These are phyloP conservation scores for Cuculus canorus DNA, from an alignment of 2,797 vertebrate genomes.

Conservation along the genomic window DNA sequence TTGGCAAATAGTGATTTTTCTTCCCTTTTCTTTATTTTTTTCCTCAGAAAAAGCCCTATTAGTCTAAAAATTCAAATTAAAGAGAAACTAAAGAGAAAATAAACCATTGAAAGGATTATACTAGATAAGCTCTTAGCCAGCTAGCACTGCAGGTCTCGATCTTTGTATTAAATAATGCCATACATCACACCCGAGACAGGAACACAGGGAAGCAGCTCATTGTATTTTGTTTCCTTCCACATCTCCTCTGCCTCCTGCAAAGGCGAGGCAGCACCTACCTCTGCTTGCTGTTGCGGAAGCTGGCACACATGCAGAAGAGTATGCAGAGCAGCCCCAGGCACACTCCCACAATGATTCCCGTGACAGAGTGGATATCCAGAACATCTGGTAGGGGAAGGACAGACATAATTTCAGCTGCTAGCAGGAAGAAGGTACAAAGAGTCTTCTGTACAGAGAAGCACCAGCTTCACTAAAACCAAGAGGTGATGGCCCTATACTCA, in stretches of 20 bases:
- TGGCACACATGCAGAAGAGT: conserved; percentile 95
- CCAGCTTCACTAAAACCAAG: neutral
- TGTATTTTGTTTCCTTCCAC: neutral
- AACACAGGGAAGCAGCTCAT: neutral
- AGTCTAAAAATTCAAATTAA: neutral
- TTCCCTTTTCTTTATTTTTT: neutral
- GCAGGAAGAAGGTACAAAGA: neutral
- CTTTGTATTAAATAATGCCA: neutral
- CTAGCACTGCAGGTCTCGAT: neutral
- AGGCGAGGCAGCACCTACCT: conserved; percentile 76
- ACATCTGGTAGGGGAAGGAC: conserved; percentile 76
- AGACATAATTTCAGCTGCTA: neutral
- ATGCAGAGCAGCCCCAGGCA: conserved; percentile 94
- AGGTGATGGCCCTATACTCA: neutral
- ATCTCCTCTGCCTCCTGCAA: neutral
- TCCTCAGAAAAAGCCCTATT: neutral
- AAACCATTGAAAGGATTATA: neutral
- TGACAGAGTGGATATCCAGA: conserved; percentile 93
- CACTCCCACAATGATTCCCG: conserved; percentile 94
- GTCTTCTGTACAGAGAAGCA: neutral
- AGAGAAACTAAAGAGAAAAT: neutral
- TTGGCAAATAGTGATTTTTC: neutral
- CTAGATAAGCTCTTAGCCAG: neutral
- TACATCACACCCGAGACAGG: neutral
- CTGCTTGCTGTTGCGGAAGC: conserved; percentile 88